Evolutionary conservation across 2,888 invertebrate genomes (phyloP).

Genomic region (Hypomecis atomaria): DNA sequence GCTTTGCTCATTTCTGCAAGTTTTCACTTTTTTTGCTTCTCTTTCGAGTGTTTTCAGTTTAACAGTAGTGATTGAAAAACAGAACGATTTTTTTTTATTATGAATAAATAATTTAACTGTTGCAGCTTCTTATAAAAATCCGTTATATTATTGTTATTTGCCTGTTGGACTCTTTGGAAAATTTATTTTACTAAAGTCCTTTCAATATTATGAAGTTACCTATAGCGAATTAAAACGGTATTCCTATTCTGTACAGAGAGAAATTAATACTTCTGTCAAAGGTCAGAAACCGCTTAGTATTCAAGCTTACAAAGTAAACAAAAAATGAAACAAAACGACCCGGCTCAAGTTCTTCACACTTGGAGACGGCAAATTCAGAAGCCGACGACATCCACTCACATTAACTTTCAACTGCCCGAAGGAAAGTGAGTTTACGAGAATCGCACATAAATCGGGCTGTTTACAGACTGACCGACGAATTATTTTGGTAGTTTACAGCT

Average conservation of each 20-base stretch:
- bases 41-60: no score
- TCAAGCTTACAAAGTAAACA: not conserved
- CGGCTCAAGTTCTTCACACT: not conserved
- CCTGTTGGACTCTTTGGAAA: no score
- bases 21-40: no score
- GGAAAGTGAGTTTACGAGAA: conserved; percentile 68
- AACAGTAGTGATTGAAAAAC: no score
- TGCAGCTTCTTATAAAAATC: no score
- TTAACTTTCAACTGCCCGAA: conserved; percentile 66
- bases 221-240: not conserved
- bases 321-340: not conserved
- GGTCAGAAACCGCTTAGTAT: not conserved
- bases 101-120: no score
- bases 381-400: conserved; percentile 57
- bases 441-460: conserved; percentile 68
- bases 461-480: conserved; percentile 67
- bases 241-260: not conserved
- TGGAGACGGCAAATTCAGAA: conserved; percentile 48
- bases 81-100: no score
- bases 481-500: conserved; percentile 73
- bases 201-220: no score
- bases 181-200: no score
- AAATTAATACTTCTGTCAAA: not conserved
- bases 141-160: no score
- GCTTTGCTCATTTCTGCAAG: no score